These are phyloP conservation scores for Moxostoma hubbsi DNA, from an alignment of 2,797 vertebrate genomes.

Conservation along the genomic window DNA sequence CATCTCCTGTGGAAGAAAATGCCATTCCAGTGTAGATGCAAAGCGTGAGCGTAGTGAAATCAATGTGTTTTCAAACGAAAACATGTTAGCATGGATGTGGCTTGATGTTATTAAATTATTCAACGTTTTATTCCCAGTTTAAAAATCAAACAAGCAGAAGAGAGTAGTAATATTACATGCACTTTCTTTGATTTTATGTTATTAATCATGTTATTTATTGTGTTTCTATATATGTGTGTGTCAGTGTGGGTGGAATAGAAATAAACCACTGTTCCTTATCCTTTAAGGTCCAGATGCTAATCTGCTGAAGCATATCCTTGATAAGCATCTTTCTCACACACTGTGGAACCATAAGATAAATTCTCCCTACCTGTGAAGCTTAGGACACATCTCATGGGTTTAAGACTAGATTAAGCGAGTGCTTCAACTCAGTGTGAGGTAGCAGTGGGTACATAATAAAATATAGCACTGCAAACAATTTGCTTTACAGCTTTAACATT, in stretches of 20 bases:
- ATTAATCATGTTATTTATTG: neutral
- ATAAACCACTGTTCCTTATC: neutral
- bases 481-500: conserved; percentile 64
- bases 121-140: too few relatives aligned
- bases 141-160: too few relatives aligned
- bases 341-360: conserved; percentile 63
- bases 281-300: conserved; percentile 42
- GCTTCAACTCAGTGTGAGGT: conserved; percentile 65
- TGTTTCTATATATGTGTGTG: neutral
- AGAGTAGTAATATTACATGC: neutral
- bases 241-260: neutral
- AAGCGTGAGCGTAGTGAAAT: too few relatives aligned
- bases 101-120: too few relatives aligned
- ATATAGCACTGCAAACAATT: conserved; percentile 66
- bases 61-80: neutral
- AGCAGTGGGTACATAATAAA: conserved; percentile 74
- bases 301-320: conserved; percentile 51
- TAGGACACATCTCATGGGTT: conserved; percentile 59
- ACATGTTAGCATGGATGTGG: too few relatives aligned
- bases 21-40: too few relatives aligned
- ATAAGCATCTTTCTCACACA: conserved; percentile 57
- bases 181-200: neutral
- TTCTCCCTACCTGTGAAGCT: conserved; percentile 66
- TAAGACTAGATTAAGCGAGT: conserved; percentile 68
- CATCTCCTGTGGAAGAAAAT: too few relatives aligned